These are phyloP conservation scores for Hoplias malabaricus DNA, from an alignment of 2,113 vertebrate genomes.

Conservation along the genomic window DNA sequence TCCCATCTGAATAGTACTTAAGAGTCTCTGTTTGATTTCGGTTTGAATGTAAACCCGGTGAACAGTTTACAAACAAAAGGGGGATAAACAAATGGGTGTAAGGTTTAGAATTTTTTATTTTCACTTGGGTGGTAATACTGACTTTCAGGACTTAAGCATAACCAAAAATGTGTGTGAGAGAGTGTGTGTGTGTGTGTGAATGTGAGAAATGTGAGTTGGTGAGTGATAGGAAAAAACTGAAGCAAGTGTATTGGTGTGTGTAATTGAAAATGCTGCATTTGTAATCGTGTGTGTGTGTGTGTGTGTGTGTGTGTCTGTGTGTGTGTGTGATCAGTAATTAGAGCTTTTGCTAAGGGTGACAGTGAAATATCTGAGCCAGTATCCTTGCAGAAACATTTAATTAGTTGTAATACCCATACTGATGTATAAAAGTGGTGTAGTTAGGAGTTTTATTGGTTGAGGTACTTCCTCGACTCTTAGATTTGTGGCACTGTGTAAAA, in stretches of 20 bases:
- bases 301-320: slow-evolving; percentile 17
- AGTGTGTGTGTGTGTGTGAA: slow-evolving; percentile 43
- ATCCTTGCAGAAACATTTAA: neutral
- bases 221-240: too few relatives aligned
- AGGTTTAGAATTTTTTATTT: slow-evolving; percentile 22
- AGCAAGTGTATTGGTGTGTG: neutral
- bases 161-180: too few relatives aligned
- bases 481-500: neutral
- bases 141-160: slow-evolving; percentile 69
- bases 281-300: neutral
- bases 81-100: neutral
- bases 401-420: neutral
- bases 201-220: neutral
- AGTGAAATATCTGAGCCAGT: slow-evolving; percentile 14
- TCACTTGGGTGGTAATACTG: slow-evolving; percentile 26
- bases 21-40: neutral
- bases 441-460: neutral
- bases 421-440: neutral
- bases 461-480: neutral
- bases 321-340: neutral
- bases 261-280: slow-evolving; percentile 5
- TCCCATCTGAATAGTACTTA: too few relatives aligned
- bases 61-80: neutral
- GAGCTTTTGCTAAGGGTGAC: neutral
- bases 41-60: slow-evolving; percentile 18